Conservation (phyloP, 2,113 vertebrate genomes). For the Pristiophorus japonicus region DNA sequence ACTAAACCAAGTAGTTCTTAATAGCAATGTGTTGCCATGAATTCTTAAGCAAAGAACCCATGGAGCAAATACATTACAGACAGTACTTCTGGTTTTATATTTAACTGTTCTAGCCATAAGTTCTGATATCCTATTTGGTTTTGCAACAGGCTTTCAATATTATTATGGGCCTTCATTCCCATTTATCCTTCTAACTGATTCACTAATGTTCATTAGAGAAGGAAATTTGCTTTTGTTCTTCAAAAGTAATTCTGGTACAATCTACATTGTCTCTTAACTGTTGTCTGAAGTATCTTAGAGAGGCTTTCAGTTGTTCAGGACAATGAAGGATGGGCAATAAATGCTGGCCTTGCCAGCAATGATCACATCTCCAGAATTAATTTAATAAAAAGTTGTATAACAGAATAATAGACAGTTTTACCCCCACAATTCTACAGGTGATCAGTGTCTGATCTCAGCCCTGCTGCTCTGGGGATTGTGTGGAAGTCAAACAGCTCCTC, state of each 20-base stretch:
- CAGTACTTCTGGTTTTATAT: neutral
- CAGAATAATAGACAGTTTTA: neutral
- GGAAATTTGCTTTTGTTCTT: neutral
- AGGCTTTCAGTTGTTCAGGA: neutral
- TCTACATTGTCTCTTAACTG: neutral
- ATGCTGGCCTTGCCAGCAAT: neutral
- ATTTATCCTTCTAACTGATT: neutral
- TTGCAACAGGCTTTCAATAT: neutral
- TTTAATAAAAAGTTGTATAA: neutral
- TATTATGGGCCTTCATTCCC: neutral
- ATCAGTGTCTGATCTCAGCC: neutral
- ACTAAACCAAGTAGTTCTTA: too few relatives aligned
- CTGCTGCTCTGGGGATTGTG: neutral
- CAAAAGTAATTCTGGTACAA: too few relatives aligned
- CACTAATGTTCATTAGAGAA: neutral
- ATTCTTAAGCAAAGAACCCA: too few relatives aligned
- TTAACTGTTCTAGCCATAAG: neutral
- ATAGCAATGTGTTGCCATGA: too few relatives aligned
- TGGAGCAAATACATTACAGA: too few relatives aligned
- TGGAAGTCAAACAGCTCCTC: neutral
- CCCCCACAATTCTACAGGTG: neutral
- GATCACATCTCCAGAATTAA: neutral
- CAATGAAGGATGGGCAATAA: neutral
- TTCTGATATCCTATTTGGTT: neutral
- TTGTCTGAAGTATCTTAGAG: neutral